Evolutionary conservation across 2,888 invertebrate genomes (phyloP).

Genomic region (Hanleya hanleyi): DNA sequence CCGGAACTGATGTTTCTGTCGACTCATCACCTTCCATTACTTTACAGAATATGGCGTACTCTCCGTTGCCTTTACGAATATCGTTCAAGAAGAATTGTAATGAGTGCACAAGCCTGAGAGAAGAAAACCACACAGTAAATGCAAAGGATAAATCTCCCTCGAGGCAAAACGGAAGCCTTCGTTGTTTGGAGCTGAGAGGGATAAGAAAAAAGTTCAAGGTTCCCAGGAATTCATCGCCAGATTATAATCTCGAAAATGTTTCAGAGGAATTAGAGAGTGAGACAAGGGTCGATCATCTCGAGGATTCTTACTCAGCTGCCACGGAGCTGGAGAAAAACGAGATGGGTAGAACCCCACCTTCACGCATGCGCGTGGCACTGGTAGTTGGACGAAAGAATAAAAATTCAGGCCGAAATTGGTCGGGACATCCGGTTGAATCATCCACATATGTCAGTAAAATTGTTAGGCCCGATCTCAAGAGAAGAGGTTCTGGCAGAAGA

Average conservation of each 20-base stretch:
- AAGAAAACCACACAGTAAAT: not conserved
- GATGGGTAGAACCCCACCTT: not conserved
- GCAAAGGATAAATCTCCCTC: not conserved
- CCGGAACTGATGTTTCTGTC: not conserved
- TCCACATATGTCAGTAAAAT: not conserved
- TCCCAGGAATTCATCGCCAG: not conserved
- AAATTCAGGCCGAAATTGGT: not conserved
- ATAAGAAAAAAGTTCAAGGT: not conserved
- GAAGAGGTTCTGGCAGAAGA: not conserved
- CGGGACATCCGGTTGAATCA: not conserved
- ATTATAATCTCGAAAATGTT: not conserved
- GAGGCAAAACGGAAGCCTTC: not conserved
- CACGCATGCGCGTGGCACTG: not conserved
- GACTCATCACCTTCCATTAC: not conserved
- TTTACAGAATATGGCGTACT: not conserved
- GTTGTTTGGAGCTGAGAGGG: not conserved
- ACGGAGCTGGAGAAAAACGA: not conserved
- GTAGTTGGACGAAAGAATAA: not conserved
- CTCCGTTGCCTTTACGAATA: not conserved
- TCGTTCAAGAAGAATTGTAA: slow-evolving; percentile 4
- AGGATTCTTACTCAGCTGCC: not conserved
- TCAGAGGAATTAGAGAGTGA: not conserved
- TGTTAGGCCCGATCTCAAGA: not conserved
- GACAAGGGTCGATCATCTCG: not conserved
- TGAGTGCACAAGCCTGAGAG: not conserved